Percentiles rank a stretch among this genome's conserved stretches.
phyloP scores from a whole-genome alignment of 92 coral and sea anemone genomes.

The Epizoanthus fatuus region DNA sequence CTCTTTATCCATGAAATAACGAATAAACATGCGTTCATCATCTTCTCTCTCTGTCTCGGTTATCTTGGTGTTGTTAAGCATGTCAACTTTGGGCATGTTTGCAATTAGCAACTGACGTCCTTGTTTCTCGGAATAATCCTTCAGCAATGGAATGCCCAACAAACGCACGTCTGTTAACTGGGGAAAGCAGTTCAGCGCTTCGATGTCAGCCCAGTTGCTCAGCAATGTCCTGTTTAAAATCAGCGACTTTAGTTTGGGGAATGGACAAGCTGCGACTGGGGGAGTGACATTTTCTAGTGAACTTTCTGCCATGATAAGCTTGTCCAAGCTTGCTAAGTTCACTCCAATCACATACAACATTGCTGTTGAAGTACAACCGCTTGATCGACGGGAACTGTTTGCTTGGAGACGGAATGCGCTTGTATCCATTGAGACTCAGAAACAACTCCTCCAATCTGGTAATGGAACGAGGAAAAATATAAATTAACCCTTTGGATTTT shows the following conservation, averaged over 20 bases:
- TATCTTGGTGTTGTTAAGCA: constrained; percentile 85
- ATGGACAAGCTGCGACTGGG: constrained; percentile 41
- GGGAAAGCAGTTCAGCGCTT: constrained; percentile 82
- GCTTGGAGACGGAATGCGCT: constrained; percentile 63
- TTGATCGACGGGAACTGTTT: constrained; percentile 73
- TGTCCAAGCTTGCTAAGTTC: constrained; percentile 77
- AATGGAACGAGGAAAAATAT: not conserved
- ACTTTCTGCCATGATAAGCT: constrained; percentile 87
- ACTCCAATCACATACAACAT: constrained; percentile 79
- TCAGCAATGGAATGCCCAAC: constrained; percentile 87
- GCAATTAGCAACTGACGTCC: constrained; percentile 88
- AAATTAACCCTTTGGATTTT: too few species aligned
- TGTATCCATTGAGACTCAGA: constrained; percentile 89
- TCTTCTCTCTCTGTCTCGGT: constrained; percentile 81
- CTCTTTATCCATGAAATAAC: constrained; percentile 80
- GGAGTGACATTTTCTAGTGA: constrained; percentile 73
- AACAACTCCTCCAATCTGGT: constrained; percentile 82
- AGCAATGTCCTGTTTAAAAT: constrained; percentile 83
- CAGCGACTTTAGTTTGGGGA: constrained; percentile 74
- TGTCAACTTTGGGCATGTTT: constrained; percentile 84
- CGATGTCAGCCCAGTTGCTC: constrained; percentile 83
- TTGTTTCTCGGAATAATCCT: constrained; percentile 51
- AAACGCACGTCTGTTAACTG: constrained; percentile 77
- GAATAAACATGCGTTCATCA: constrained; percentile 90
- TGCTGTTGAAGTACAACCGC: constrained; percentile 82